A percentile compares a stretch with the other conserved stretches of the same genome.
These are phyloP conservation scores for Heteronetta atricapilla DNA, from an alignment of 2,113 vertebrate species.

Conservation along the genomic window DNA sequence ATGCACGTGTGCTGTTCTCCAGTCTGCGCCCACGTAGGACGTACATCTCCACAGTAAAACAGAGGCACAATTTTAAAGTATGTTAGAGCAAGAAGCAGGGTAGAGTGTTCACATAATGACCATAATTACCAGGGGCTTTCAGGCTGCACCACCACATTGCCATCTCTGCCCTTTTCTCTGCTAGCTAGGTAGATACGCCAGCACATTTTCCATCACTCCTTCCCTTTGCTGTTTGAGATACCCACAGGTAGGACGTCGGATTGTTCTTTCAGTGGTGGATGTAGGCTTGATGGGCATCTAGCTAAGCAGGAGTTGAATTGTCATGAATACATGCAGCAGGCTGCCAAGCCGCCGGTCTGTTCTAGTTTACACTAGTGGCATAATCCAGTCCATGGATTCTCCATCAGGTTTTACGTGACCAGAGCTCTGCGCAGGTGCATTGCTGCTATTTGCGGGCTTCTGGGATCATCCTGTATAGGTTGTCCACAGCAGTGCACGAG, in stretches of 20 bases:
- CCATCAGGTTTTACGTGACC: background rate
- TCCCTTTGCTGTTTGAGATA: background rate
- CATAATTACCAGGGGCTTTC: background rate
- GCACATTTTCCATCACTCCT: background rate
- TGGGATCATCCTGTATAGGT: background rate
- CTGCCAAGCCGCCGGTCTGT: rapidly evolving
- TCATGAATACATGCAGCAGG: background rate
- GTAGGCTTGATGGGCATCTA: background rate
- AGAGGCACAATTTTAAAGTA: background rate
- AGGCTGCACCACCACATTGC: background rate
- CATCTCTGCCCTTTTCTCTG: background rate
- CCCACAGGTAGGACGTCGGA: background rate
- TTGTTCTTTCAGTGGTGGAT: background rate
- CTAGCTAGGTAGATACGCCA: background rate
- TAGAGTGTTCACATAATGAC: background rate
- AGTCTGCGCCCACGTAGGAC: background rate
- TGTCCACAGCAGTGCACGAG: background rate
- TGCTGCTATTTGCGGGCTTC: background rate
- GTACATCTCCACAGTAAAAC: background rate
- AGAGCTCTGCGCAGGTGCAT: background rate
- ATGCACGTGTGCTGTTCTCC: background rate
- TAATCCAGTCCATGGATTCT: background rate
- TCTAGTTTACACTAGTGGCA: background rate
- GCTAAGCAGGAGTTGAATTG: background rate
- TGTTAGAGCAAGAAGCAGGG: background rate